Evolutionary conservation across 2,113 vertebrate genomes (phyloP).

Genomic region (Xenopus borealis): DNA sequence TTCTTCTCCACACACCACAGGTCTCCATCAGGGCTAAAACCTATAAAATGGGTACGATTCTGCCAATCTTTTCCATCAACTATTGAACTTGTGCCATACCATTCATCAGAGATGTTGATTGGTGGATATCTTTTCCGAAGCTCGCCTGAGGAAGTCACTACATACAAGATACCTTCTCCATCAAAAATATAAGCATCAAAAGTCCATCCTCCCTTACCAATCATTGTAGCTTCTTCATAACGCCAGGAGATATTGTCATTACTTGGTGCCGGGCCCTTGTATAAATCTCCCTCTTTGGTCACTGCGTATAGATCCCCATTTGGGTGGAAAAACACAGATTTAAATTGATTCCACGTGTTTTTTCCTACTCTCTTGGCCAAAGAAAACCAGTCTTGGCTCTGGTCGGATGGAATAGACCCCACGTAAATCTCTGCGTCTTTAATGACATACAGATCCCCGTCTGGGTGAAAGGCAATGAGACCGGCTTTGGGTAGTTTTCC

Average conservation of each 20-base stretch:
- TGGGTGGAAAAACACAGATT: conserved; percentile 8
- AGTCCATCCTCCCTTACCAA: background rate
- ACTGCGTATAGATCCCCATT: conserved; percentile 6
- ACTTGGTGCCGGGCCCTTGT: background rate
- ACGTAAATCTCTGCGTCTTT: background rate
- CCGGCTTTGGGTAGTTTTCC: background rate
- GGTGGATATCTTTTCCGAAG: background rate
- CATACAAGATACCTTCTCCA: background rate
- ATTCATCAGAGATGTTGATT: background rate
- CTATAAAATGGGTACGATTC: background rate
- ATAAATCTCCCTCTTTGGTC: too few species aligned
- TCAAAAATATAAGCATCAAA: conserved; percentile 3
- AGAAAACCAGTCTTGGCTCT: background rate
- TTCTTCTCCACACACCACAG: conserved; percentile 4
- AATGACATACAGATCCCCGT: conserved; percentile 7
- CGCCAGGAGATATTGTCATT: conserved; percentile 7
- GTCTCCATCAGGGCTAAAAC: background rate
- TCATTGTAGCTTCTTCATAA: background rate
- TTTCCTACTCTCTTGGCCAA: conserved; percentile 1
- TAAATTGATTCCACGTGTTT: background rate
- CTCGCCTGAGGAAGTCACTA: background rate
- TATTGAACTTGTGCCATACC: background rate
- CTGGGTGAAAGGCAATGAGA: background rate
- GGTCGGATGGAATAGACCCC: background rate
- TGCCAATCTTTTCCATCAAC: background rate